Conservation (phyloP, 2,113 vertebrate species). For the Aplodontia rufa region DNA sequence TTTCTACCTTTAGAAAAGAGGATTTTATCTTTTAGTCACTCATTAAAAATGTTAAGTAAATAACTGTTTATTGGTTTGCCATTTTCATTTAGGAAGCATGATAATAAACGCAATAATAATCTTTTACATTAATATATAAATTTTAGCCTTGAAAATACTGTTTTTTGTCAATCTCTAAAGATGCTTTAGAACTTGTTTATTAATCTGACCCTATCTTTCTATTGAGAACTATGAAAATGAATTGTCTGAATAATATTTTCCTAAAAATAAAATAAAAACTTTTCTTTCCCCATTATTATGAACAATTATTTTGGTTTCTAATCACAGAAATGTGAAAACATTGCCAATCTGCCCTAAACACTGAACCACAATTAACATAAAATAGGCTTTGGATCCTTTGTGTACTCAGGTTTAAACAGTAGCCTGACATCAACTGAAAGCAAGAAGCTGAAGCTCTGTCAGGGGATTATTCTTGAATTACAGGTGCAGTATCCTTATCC, state of each 20-base stretch:
- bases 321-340: conserved; percentile 8
- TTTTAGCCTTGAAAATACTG: conserved; percentile 15
- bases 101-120: neutral
- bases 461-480: neutral
- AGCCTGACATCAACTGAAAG: neutral
- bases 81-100: neutral
- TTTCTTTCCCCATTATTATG: neutral
- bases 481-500: neutral
- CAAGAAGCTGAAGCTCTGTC: neutral
- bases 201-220: neutral
- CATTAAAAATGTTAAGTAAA: neutral
- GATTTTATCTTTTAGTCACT: neutral
- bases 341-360: neutral
- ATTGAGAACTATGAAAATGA: neutral
- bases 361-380: conserved; percentile 23
- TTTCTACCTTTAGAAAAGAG: neutral
- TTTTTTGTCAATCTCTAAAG: neutral
- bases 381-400: neutral
- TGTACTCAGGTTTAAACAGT: neutral
- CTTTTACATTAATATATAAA: neutral
- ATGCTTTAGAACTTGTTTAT: neutral
- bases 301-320: conserved; percentile 3
- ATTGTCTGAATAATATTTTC: neutral
- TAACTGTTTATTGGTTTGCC: neutral
- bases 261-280: conserved; percentile 24